Conservation (phyloP, 37 sponge, comb jelly and placozoan genomes). For the Hormiphora californensis region DNA sequence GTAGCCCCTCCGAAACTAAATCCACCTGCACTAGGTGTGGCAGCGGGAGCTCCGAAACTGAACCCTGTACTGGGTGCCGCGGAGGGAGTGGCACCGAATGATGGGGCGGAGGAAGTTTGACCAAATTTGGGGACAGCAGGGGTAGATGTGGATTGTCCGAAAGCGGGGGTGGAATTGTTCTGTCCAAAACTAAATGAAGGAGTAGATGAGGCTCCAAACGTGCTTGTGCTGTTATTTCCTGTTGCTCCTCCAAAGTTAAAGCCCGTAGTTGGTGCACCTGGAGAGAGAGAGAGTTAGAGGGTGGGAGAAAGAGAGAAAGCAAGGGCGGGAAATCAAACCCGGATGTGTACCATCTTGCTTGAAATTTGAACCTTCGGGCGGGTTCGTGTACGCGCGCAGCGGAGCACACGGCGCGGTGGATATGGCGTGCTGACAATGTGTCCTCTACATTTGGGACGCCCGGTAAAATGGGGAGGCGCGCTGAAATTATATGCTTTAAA, state of each 20-base stretch:
- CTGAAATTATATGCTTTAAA: no score
- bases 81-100: neutral
- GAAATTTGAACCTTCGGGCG: no score
- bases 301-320: no score
- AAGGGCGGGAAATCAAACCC: no score
- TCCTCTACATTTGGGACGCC: no score
- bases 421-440: no score
- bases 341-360: no score
- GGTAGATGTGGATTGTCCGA: neutral
- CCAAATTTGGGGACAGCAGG: constrained; percentile 23
- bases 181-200: constrained; percentile 10
- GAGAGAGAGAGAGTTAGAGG: no score
- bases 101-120: neutral
- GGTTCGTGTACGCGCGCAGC: no score
- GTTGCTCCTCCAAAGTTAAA: constrained; percentile 12
- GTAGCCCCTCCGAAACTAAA: no score
- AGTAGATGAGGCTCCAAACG: neutral
- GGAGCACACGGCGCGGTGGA: no score
- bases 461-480: no score
- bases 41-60: neutral
- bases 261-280: neutral
- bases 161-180: neutral
- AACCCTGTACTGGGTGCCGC: neutral
- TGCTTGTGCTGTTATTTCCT: neutral
- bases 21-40: neutral